phyloP scores from a whole-genome alignment of 2,797 vertebrate species.

The Propithecus perrieri region DNA sequence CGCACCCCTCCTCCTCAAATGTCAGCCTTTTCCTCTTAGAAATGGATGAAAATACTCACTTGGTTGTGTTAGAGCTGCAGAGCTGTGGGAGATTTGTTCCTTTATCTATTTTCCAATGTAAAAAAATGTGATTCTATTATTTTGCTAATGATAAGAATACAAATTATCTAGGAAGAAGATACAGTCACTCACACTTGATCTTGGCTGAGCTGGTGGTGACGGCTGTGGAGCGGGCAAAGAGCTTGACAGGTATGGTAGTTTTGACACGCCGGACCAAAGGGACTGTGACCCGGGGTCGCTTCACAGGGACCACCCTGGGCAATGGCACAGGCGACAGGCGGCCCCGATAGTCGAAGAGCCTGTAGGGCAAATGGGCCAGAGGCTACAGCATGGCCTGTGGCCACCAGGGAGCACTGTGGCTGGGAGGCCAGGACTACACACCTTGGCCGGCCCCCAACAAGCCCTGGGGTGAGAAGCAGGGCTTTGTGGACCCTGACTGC shows the following conservation, averaged over 20 bases:
- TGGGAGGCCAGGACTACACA: background rate
- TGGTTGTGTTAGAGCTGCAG: conserved; percentile 49
- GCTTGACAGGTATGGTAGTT: conserved; percentile 91
- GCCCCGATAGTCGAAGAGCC: conserved; percentile 93
- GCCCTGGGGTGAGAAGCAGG: background rate
- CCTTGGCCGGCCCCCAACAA: background rate
- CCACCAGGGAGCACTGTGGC: conserved; percentile 36
- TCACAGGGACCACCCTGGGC: conserved; percentile 91
- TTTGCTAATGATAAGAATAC: conserved; percentile 59
- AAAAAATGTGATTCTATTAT: conserved; percentile 69
- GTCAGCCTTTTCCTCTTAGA: conserved; percentile 54
- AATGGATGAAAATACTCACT: conserved; percentile 59
- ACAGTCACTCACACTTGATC: conserved; percentile 89
- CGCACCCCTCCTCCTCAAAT: background rate
- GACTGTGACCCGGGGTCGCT: conserved; percentile 90
- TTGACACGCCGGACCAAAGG: conserved; percentile 93
- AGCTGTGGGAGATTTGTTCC: conserved; percentile 62
- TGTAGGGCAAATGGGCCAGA: conserved; percentile 79
- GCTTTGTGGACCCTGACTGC: background rate
- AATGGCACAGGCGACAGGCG: conserved; percentile 90
- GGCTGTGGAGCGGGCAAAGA: conserved; percentile 88
- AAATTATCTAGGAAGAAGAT: conserved; percentile 33
- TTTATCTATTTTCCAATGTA: conserved; percentile 74
- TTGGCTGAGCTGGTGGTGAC: conserved; percentile 89
- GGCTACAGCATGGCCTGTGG: conserved; percentile 69